Conservation (phyloP, 1,140 invertebrate genomes). For the Acyrthosiphon pisum region DNA sequence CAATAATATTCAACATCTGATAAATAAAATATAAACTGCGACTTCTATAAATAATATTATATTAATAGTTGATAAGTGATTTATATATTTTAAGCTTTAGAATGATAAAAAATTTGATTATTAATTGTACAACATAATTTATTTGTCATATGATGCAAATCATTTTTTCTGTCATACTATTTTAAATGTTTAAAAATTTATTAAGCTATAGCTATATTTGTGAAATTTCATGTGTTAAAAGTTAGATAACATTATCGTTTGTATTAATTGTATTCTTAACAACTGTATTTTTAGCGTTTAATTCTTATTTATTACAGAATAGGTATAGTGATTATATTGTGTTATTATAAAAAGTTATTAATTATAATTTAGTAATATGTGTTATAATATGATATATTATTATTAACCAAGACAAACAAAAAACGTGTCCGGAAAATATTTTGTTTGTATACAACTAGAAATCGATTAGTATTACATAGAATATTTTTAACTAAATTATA, state of each 20-base stretch:
- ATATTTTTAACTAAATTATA: background rate
- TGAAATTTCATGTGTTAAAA: slow-evolving; percentile 17
- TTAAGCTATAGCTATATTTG: background rate
- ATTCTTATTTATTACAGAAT: background rate
- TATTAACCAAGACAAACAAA: background rate
- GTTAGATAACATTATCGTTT: background rate
- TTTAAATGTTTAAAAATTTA: slow-evolving; percentile 15
- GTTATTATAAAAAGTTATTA: background rate
- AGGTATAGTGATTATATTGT: background rate
- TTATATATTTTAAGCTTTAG: background rate
- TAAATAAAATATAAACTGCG: slow-evolving; percentile 1
- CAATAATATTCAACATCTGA: background rate
- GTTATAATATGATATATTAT: background rate
- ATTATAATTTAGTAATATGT: background rate
- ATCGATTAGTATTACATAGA: background rate
- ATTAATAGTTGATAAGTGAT: background rate
- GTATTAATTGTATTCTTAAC: background rate
- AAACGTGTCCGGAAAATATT: background rate
- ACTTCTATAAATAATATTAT: background rate
- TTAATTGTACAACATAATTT: background rate
- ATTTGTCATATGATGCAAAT: background rate
- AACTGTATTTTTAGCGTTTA: background rate
- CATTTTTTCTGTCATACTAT: background rate
- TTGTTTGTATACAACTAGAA: background rate
- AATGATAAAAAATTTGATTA: background rate